These are phyloP conservation scores for Poecilia picta DNA, from an alignment of 2,797 vertebrate genomes.

Conservation along the genomic window DNA sequence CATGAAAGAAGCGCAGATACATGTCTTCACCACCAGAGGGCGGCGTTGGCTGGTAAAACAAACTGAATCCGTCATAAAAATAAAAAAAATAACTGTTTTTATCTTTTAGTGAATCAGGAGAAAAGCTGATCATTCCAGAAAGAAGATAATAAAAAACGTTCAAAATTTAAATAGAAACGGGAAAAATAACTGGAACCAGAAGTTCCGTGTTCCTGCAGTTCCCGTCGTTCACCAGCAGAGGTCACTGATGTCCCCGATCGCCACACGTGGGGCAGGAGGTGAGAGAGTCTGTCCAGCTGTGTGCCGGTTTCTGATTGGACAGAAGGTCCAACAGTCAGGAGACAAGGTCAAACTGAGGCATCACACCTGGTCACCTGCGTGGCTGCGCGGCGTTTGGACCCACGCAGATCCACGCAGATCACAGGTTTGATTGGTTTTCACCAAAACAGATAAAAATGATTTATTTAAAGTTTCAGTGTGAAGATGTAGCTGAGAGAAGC, in stretches of 20 bases:
- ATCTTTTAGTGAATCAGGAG: background rate
- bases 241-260: background rate
- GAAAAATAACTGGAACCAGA: background rate
- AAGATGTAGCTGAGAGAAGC: background rate
- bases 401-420: background rate
- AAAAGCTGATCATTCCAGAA: background rate
- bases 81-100: background rate
- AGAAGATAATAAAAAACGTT: background rate
- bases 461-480: background rate
- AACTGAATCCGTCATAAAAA: background rate
- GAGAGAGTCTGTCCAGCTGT: conserved; percentile 7
- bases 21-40: background rate
- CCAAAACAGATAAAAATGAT: background rate
- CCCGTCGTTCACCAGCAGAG: conserved; percentile 14
- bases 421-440: background rate
- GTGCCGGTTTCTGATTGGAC: conserved; percentile 23
- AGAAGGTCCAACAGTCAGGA: conserved; percentile 16
- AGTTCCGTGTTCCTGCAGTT: background rate
- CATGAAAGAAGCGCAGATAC: background rate
- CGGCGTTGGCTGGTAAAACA: background rate
- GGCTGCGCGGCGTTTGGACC: no score
- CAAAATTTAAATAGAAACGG: background rate
- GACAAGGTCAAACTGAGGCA: conserved; percentile 14
- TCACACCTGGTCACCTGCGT: no score
- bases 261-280: background rate